Evolutionary conservation across 2,888 invertebrate species (phyloP), one percentile per base, ranked within the genome.

Genomic region (Omphaloscelis lunosa): DNA sequence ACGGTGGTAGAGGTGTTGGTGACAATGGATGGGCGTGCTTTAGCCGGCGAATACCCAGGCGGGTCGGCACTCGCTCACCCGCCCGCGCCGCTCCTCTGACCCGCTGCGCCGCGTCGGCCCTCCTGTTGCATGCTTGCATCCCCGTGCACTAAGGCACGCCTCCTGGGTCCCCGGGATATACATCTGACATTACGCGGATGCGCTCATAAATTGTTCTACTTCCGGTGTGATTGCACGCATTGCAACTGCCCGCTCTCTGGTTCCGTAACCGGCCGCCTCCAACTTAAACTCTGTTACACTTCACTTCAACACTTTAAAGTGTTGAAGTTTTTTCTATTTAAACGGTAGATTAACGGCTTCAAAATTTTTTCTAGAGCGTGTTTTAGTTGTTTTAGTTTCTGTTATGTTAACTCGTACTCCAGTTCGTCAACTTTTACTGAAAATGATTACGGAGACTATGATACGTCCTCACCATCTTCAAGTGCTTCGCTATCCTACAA

Each of bases 131-230:
- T 87, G 78, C 87, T 84, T 90, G 91, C 91, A 92, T 88, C 90
- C 88, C 89, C 84, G 86, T 90, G 90, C 91, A 91, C 67, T 81
- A 76, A 87, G 92, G 83, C 89, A 90, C 94, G 93, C 93, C 93
- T 92, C 89, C 90, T 85, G 80, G 81, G 81, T 87, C 88, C 84
- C 86, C 88, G 79, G 82, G 82, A 84, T 82, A 84, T 82, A 77
- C 82, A 75, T 81, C 67, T 75, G 84, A 66, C 77, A 84, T 75
- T 81, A 82, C 71, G 84, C 83, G 76, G 86, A 85, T 89, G 88
- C 89, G 88, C 85, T 92, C 93, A 94, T 86, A 92, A 79, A 71
- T 79, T 61, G 74, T 27, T 45, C 72, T 63, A 75, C 80, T 79
- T 86, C 86, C 84, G 83, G 83, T 83, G 80, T n/a, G 79, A 72